phyloP scores from a whole-genome alignment of 2,113 vertebrate genomes.

The Ailuropoda melanoleuca region DNA sequence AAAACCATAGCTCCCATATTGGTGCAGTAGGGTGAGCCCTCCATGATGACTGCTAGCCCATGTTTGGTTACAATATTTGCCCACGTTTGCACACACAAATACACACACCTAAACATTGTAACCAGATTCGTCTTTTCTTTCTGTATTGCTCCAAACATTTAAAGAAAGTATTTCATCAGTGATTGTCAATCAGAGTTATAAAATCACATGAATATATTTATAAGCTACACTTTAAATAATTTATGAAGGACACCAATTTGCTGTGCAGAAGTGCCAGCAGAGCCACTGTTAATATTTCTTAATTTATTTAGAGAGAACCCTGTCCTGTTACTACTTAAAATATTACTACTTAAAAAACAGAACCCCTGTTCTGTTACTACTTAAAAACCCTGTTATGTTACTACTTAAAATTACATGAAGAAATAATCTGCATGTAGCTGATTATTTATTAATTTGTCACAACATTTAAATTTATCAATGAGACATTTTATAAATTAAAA shows the following conservation, averaged over 20 bases:
- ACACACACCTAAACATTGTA: neutral
- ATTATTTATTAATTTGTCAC: constrained; percentile 67
- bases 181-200: constrained; percentile 49
- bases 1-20: neutral
- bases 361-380: constrained; percentile 42
- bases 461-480: constrained; percentile 48
- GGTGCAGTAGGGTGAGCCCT: neutral
- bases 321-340: constrained; percentile 48
- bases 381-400: constrained; percentile 53
- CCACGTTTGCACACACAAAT: neutral
- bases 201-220: constrained; percentile 66
- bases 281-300: constrained; percentile 62
- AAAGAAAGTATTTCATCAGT: neutral
- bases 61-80: neutral
- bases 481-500: constrained; percentile 65
- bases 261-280: neutral
- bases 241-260: constrained; percentile 59
- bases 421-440: neutral
- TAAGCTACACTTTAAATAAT: constrained; percentile 45
- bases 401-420: constrained; percentile 53
- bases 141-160: neutral
- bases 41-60: neutral
- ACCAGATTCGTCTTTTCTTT: neutral
- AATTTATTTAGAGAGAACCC: constrained; percentile 64
- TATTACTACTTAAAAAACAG: constrained; percentile 62